Evolutionary conservation across 2,888 invertebrate species (phyloP).

Genomic region (Homarus gammarus): DNA sequence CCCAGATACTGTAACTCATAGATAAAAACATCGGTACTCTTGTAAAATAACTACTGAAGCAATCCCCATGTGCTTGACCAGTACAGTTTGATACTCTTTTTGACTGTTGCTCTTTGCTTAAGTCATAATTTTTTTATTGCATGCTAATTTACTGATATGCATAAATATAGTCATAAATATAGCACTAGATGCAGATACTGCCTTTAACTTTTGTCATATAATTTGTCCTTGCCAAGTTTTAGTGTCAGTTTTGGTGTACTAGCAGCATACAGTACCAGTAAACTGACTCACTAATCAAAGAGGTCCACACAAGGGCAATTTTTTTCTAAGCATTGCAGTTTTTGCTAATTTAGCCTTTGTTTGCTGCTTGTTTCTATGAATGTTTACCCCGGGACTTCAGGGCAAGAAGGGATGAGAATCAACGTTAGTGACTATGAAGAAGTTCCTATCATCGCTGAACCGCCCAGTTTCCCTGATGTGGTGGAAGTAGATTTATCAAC

Average conservation of each 20-base stretch:
- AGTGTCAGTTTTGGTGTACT: neutral
- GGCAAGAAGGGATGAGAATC: neutral
- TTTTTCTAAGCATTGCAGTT: neutral
- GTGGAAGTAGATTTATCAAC: constrained; percentile 11
- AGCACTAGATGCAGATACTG: constrained; percentile 6
- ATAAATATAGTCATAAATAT: constrained; percentile 1
- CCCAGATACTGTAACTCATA: neutral
- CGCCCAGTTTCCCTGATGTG: neutral
- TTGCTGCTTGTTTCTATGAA: constrained; percentile 36
- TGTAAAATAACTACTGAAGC: neutral
- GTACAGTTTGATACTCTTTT: neutral
- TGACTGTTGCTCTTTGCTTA: neutral
- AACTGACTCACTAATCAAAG: constrained; percentile 20
- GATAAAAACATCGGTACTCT: neutral
- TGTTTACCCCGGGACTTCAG: neutral
- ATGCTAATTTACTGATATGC: neutral
- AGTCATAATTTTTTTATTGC: constrained; percentile 3
- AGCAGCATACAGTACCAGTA: neutral
- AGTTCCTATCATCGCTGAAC: neutral
- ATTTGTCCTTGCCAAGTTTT: neutral
- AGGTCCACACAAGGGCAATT: constrained; percentile 9
- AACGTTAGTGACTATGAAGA: constrained; percentile 26
- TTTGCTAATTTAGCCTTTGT: constrained; percentile 16
- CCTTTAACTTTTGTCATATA: neutral
- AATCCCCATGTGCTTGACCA: neutral